Evolutionary conservation across 2,888 invertebrate genomes (phyloP).

Genomic region (Eumacrocentrus americanus): DNA sequence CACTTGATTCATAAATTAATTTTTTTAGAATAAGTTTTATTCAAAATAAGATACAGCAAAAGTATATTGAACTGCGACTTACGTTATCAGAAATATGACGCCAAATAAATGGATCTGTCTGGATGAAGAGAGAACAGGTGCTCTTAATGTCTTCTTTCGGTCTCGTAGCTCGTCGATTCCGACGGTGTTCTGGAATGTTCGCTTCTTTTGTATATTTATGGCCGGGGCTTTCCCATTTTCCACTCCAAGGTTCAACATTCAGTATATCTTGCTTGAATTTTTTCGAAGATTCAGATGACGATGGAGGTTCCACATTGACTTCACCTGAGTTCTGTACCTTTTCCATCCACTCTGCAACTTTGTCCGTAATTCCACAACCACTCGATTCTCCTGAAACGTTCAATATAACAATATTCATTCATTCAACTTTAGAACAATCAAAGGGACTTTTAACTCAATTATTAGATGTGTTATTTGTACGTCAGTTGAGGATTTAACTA

Average conservation of each 20-base stretch:
- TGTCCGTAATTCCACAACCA: constrained; percentile 88
- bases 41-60: background rate
- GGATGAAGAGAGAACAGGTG: constrained; percentile 94
- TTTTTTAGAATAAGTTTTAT: constrained; percentile 2
- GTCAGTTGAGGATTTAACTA: no score
- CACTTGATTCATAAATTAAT: no score
- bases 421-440: background rate
- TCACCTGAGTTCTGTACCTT: constrained; percentile 78
- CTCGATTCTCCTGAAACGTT: constrained; percentile 73
- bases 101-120: constrained; percentile 98
- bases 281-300: constrained; percentile 37
- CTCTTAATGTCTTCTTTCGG: constrained; percentile 77
- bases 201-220: constrained; percentile 82
- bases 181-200: constrained; percentile 66
- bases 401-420: no score
- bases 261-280: constrained; percentile 34
- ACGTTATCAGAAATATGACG: constrained; percentile 88
- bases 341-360: constrained; percentile 92
- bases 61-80: constrained; percentile 63
- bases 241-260: constrained; percentile 46
- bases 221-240: constrained; percentile 63
- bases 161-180: constrained; percentile 66
- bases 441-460: no score
- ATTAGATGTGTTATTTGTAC: no score
- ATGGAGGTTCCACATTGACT: constrained; percentile 41